Conservation (phyloP, 2,113 vertebrate genomes). For the Poecile atricapillus region DNA sequence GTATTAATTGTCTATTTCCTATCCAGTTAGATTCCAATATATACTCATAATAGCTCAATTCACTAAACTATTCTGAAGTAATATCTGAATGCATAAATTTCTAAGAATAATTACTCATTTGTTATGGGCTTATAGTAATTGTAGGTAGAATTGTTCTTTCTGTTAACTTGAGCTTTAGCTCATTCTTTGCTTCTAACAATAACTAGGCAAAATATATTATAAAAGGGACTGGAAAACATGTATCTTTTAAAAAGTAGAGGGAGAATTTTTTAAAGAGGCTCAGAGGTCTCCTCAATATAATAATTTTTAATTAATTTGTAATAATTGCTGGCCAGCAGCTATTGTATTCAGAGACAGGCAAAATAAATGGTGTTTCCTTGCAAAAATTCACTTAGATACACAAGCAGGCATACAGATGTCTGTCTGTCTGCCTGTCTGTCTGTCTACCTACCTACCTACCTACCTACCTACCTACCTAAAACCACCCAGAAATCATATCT, state of each 20-base stretch:
- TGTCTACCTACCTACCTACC: no score
- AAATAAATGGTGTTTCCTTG: not conserved
- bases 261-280: not conserved
- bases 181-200: not conserved
- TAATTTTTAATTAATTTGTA: not conserved
- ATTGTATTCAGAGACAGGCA: not conserved
- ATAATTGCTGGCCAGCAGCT: not conserved
- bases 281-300: not conserved
- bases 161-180: not conserved
- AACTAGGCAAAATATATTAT: not conserved
- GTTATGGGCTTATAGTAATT: not conserved
- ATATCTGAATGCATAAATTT: not conserved
- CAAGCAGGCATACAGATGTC: not conserved
- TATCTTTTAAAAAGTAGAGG: not conserved
- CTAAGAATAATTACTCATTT: not conserved
- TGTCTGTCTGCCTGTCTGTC: no score
- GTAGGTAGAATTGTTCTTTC: not conserved
- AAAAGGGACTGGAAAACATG: not conserved
- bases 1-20: not conserved
- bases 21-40: not conserved
- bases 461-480: not conserved
- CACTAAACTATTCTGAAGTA: not conserved
- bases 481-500: not conserved
- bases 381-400: not conserved
- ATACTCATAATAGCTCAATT: not conserved